Conservation (phyloP, 2,888 invertebrate genomes). For the Stomorhina lunata region DNA sequence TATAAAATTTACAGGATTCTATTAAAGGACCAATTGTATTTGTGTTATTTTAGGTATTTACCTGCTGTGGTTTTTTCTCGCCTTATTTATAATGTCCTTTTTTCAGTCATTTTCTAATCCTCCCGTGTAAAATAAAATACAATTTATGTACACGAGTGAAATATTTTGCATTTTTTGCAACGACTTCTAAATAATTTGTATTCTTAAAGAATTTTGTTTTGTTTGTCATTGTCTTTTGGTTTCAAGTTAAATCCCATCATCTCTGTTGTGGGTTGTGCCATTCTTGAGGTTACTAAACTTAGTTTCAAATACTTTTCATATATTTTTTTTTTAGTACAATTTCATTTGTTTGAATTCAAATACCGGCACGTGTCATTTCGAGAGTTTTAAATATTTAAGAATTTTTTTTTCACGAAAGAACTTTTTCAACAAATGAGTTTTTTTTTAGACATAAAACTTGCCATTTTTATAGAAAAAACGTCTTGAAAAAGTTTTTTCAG, state of each 20-base stretch:
- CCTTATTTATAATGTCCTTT: neutral
- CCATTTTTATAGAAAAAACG: too few relatives aligned
- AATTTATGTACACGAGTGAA: neutral
- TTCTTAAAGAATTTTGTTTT: too few relatives aligned
- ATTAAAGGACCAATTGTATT: too few relatives aligned
- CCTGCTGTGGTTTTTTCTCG: neutral
- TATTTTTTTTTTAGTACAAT: neutral
- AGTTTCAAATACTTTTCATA: neutral
- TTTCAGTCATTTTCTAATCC: neutral
- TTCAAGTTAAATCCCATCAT: too few relatives aligned
- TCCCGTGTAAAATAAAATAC: neutral
- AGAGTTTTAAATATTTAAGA: neutral
- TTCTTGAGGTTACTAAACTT: neutral
- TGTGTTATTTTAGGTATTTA: neutral
- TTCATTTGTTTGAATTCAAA: neutral
- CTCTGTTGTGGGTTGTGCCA: too few relatives aligned
- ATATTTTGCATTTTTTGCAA: neutral
- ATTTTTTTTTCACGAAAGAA: neutral
- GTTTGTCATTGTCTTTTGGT: too few relatives aligned
- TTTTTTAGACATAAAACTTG: too few relatives aligned
- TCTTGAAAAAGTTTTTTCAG: too few relatives aligned
- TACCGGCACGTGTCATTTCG: conserved; percentile 18
- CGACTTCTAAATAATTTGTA: too few relatives aligned
- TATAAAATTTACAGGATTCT: too few relatives aligned
- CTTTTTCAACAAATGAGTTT: too few relatives aligned